phyloP scores from a whole-genome alignment of 1,140 invertebrate genomes.

The Diabrotica undecimpunctata region DNA sequence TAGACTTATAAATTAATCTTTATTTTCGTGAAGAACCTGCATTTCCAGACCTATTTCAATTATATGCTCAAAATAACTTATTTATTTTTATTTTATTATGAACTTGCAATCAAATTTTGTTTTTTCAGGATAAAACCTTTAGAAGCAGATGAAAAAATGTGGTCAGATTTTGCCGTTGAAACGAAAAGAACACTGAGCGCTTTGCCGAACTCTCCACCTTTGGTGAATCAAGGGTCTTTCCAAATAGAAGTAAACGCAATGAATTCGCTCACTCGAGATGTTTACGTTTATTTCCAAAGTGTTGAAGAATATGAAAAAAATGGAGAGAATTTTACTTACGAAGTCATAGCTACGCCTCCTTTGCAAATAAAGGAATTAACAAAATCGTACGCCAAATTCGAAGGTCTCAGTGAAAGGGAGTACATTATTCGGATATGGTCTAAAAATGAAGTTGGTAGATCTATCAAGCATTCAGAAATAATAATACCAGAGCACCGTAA shows the following conservation, averaged over 20 bases:
- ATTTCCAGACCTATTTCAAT: no score
- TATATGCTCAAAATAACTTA: no score
- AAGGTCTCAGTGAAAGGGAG: not conserved
- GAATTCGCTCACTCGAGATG: not conserved
- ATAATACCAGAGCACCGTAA: not conserved
- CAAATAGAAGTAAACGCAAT: not conserved
- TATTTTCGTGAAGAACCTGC: no score
- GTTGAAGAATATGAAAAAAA: not conserved
- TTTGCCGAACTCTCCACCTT: not conserved
- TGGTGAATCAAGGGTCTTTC: not conserved
- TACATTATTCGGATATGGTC: not conserved
- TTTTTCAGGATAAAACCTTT: not conserved
- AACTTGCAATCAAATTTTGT: not conserved
- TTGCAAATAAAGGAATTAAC: not conserved
- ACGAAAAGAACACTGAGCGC: not conserved
- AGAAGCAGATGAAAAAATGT: not conserved
- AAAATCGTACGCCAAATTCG: not conserved
- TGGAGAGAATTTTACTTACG: not conserved
- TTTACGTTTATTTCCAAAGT: not conserved
- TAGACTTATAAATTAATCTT: not conserved
- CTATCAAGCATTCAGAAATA: not conserved
- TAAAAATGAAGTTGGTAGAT: not conserved
- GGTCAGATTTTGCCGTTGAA: not conserved
- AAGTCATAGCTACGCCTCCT: not conserved
- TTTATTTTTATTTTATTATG: not conserved